Percentiles rank a stretch among this genome's conserved stretches.
These are phyloP conservation scores for Loris lydekkerianus DNA, from an alignment of 2,797 vertebrate species.

Conservation along the genomic window DNA sequence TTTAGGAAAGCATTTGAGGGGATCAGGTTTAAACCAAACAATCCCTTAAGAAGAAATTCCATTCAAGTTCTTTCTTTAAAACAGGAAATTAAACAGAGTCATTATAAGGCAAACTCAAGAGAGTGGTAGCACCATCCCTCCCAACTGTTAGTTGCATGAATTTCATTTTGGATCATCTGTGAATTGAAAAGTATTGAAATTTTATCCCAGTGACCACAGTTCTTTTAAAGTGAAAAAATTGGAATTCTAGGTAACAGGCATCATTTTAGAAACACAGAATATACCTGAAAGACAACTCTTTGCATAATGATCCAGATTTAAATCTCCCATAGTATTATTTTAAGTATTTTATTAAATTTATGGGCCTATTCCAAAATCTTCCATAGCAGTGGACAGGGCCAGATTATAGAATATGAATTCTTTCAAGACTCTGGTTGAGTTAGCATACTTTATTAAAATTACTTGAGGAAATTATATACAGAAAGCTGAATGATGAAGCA, in stretches of 20 bases:
- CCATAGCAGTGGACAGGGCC: conserved; percentile 13
- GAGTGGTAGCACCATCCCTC: conserved; percentile 35
- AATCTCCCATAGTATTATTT: conserved; percentile 49
- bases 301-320: conserved; percentile 48
- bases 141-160: conserved; percentile 28
- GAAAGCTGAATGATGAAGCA: conserved; percentile 29
- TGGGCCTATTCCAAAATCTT: conserved; percentile 55
- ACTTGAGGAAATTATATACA: conserved; percentile 30
- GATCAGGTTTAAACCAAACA: conserved; percentile 82
- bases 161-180: conserved; percentile 66
- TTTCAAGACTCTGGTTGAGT: conserved; percentile 64
- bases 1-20: conserved; percentile 79
- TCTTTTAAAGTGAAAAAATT: conserved; percentile 9
- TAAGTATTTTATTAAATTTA: conserved; percentile 75
- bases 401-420: conserved; percentile 61
- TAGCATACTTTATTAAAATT: conserved; percentile 74
- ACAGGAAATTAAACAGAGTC: conserved; percentile 84
- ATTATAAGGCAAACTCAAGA: conserved; percentile 68
- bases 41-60: conserved; percentile 82
- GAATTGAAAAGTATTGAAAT: conserved; percentile 62
- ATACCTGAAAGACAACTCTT: conserved; percentile 4
- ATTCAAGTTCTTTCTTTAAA: conserved; percentile 77
- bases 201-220: neutral
- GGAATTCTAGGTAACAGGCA: conserved; percentile 12
- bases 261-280: conserved; percentile 38